These are phyloP conservation scores for Dicycla oo DNA, from an alignment of 2,888 invertebrate genomes.

Conservation along the genomic window DNA sequence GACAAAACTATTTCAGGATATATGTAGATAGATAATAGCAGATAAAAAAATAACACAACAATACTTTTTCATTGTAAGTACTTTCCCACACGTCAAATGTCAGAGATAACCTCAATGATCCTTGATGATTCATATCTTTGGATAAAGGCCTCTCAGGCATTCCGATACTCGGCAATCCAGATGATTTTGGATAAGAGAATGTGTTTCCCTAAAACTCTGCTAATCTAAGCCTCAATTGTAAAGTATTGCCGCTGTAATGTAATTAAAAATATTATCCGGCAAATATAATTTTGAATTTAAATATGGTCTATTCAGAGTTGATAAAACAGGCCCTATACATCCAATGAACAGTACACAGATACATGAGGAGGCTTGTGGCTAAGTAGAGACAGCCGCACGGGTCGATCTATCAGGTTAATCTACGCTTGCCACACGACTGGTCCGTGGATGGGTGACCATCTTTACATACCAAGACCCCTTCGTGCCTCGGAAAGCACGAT, in stretches of 20 bases:
- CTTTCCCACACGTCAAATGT: slow-evolving; percentile 44
- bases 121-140: slow-evolving; percentile 18
- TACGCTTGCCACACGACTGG: too few relatives aligned
- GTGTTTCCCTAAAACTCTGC: not conserved
- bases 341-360: too few relatives aligned
- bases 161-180: not conserved
- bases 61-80: slow-evolving; percentile 44
- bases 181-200: slow-evolving; percentile 3
- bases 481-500: too few relatives aligned
- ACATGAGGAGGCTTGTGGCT: too few relatives aligned
- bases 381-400: too few relatives aligned
- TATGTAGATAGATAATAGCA: slow-evolving; percentile 19
- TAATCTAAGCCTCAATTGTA: not conserved
- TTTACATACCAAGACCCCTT: too few relatives aligned
- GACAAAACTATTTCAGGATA: slow-evolving; percentile 11
- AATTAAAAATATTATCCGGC: too few relatives aligned
- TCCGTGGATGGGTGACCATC: too few relatives aligned
- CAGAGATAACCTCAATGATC: slow-evolving; percentile 31
- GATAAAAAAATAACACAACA: slow-evolving; percentile 41
- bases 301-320: too few relatives aligned
- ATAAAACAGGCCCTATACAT: too few relatives aligned
- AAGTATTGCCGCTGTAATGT: not conserved
- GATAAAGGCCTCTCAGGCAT: not conserved
- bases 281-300: too few relatives aligned
- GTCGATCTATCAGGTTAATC: too few relatives aligned